Percentiles rank a stretch among this genome's conserved stretches.
Conservation (phyloP, 2,888 invertebrate species). For the Orthonychiurus folsomi region DNA sequence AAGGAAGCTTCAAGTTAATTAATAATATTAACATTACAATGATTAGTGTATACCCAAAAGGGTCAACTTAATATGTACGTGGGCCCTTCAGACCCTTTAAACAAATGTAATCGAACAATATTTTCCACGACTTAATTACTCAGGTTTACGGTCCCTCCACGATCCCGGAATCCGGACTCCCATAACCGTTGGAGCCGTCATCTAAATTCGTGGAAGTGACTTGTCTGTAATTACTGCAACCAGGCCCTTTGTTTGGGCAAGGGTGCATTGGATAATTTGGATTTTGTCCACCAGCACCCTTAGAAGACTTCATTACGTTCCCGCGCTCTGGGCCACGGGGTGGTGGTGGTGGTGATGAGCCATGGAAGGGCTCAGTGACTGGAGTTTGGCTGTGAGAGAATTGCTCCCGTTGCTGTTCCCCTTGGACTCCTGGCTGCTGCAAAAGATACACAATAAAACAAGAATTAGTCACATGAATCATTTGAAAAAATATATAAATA, state of each 20-base stretch:
- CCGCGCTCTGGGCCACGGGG: slow-evolving; percentile 30
- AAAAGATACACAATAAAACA: neutral
- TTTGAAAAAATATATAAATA: slow-evolving; percentile 7
- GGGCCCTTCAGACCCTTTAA: no score
- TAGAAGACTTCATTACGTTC: slow-evolving; percentile 29
- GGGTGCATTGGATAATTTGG: neutral
- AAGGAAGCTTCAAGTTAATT: no score
- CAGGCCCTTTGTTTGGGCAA: neutral
- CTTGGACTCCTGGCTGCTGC: slow-evolving; percentile 34
- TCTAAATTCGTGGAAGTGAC: neutral
- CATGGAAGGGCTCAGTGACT: slow-evolving; percentile 35
- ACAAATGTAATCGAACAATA: no score
- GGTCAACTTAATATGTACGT: no score
- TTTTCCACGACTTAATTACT: no score
- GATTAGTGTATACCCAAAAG: no score
- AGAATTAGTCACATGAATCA: neutral
- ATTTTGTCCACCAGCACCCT: neutral
- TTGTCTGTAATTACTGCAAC: slow-evolving; percentile 9
- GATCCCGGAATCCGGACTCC: slow-evolving; percentile 16
- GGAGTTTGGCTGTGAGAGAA: slow-evolving; percentile 34
- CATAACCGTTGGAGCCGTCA: neutral
- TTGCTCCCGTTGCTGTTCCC: slow-evolving; percentile 19
- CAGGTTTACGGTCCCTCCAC: slow-evolving; percentile 17
- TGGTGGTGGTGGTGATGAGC: slow-evolving; percentile 23
- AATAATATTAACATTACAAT: no score